phyloP scores from a whole-genome alignment of 1,140 invertebrate genomes.

The Drosophila subobscura region DNA sequence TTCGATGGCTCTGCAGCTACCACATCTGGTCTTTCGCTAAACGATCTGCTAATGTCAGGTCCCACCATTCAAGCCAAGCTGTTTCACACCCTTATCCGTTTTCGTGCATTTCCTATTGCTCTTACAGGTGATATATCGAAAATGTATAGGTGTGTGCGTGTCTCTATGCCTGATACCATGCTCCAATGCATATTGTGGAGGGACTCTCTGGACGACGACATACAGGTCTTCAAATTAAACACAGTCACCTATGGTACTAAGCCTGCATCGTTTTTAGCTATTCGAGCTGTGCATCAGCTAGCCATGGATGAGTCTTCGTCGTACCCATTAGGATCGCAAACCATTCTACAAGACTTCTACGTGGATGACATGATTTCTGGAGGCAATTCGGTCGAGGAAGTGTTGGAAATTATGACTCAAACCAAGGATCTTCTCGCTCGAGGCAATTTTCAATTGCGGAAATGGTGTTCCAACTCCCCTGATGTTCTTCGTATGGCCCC shows the following conservation, averaged over 20 bases:
- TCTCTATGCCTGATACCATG: conserved; percentile 70
- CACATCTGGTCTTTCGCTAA: no score
- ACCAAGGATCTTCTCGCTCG: no score
- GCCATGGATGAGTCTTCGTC: conserved; percentile 61
- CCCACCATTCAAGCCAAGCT: no score
- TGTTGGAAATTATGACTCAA: no score
- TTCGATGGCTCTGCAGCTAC: no score
- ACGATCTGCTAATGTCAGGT: no score
- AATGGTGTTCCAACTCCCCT: no score
- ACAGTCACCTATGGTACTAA: conserved; percentile 11
- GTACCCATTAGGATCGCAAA: conserved; percentile 15
- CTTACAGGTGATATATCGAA: conserved; percentile 80
- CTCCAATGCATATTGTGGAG: conserved; percentile 84
- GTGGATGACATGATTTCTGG: conserved; percentile 54
- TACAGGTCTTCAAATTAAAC: no score
- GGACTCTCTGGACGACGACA: no score
- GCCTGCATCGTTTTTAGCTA: conserved; percentile 59
- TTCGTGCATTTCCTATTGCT: conserved; percentile 71
- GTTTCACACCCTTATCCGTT: conserved; percentile 79
- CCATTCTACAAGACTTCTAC: conserved; percentile 71
- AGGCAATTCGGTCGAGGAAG: no score
- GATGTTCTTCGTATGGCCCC: no score
- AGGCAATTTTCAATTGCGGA: no score
- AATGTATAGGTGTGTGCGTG: conserved; percentile 74
- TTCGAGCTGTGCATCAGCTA: conserved; percentile 65